These are phyloP conservation scores for Phrixothrix hirtus DNA, from an alignment of 2,888 invertebrate species.

Conservation along the genomic window DNA sequence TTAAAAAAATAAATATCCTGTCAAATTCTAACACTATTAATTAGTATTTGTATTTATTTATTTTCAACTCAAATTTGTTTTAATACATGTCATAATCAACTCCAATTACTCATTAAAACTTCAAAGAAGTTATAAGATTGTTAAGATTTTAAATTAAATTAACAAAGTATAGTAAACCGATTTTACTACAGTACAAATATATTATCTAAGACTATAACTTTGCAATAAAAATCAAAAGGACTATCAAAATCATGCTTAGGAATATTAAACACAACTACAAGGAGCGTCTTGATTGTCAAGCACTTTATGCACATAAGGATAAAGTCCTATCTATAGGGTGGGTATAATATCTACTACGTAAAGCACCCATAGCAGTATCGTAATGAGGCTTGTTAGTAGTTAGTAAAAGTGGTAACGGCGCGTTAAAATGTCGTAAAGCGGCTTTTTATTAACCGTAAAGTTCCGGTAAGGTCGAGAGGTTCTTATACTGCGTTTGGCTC, in stretches of 20 bases:
- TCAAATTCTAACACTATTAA: too few species aligned
- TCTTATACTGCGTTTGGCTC: constrained; percentile 42
- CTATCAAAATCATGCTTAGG: constrained; percentile 15
- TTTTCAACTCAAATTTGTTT: too few species aligned
- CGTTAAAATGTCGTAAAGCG: constrained; percentile 57
- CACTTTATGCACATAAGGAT: constrained; percentile 33
- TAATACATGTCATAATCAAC: too few species aligned
- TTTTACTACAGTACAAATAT: neutral
- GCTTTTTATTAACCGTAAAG: constrained; percentile 56
- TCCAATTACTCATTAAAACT: too few species aligned
- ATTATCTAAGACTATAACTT: neutral
- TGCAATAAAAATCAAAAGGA: constrained; percentile 3
- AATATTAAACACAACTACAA: constrained; percentile 20
- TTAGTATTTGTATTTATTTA: too few species aligned
- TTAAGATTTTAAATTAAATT: too few species aligned
- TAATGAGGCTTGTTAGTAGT: constrained; percentile 56
- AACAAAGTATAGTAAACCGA: too few species aligned
- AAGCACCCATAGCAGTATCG: constrained; percentile 52
- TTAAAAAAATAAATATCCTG: too few species aligned
- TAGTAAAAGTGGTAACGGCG: constrained; percentile 56
- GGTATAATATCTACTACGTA: constrained; percentile 48
- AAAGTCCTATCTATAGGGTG: constrained; percentile 35
- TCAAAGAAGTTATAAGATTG: too few species aligned
- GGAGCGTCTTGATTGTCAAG: constrained; percentile 19
- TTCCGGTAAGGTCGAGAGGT: constrained; percentile 48